Percentiles rank a stretch among this genome's conserved stretches.
phyloP scores from a whole-genome alignment of 2,797 vertebrate genomes.

The Neosalanx taihuensis region DNA sequence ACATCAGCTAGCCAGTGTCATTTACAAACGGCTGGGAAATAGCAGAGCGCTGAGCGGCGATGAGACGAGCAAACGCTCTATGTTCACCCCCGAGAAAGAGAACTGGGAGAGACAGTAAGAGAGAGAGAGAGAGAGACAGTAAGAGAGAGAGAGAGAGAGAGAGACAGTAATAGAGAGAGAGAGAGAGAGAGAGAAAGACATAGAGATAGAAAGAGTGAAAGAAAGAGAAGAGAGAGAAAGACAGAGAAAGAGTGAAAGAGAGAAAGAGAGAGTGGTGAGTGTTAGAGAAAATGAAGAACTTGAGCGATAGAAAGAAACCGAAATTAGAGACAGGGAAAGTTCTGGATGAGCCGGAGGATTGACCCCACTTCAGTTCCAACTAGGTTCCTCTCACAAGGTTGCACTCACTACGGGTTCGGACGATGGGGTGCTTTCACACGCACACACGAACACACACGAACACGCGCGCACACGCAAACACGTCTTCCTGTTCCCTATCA shows the following conservation, averaged over 20 bases:
- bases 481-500: conserved; percentile 65
- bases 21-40: conserved; percentile 75
- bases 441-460: conserved; percentile 24
- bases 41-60: conserved; percentile 66
- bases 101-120: conserved; percentile 23
- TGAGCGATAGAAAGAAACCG: too few relatives aligned
- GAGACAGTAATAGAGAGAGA: conserved; percentile 6
- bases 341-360: too few relatives aligned
- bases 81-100: conserved; percentile 36
- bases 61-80: conserved; percentile 55
- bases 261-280: too few relatives aligned
- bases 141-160: conserved; percentile 29
- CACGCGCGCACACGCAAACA: conserved; percentile 11
- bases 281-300: too few relatives aligned
- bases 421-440: conserved; percentile 14
- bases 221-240: too few relatives aligned
- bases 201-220: background rate
- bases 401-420: background rate
- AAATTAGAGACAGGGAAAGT: background rate
- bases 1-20: conserved; percentile 68
- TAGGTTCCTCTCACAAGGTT: background rate
- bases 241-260: too few relatives aligned
- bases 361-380: background rate
- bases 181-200: background rate
- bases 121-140: conserved; percentile 17